Percentiles rank a stretch among this genome's conserved stretches.
Conservation (phyloP, 2,888 invertebrate genomes). For the Rhagium mordax region DNA sequence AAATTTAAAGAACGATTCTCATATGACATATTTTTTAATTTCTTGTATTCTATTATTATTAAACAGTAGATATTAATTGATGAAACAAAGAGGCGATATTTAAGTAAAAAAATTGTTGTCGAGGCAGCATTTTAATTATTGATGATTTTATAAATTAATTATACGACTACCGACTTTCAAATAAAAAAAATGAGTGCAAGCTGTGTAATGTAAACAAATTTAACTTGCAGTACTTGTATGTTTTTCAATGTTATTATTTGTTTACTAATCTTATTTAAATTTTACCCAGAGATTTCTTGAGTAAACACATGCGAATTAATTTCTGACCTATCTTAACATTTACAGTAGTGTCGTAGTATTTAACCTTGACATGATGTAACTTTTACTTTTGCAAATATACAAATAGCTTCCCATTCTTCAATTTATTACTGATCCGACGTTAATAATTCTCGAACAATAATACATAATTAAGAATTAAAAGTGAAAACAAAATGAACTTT, state of each 20-base stretch:
- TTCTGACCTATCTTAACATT: conserved; percentile 36
- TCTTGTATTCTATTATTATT: no score
- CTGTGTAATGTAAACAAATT: conserved; percentile 1
- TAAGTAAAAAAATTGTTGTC: not conserved
- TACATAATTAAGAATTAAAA: not conserved
- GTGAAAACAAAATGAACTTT: not conserved
- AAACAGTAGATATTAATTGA: no score
- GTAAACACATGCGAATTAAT: conserved; percentile 35
- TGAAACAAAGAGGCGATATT: not conserved
- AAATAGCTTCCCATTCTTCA: conserved; percentile 26
- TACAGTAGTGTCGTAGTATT: conserved; percentile 32
- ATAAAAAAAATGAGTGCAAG: not conserved
- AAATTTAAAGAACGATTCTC: no score
- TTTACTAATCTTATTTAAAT: conserved; percentile 31
- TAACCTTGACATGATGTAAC: conserved; percentile 38
- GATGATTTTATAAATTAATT: not conserved
- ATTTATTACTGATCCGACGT: conserved; percentile 18
- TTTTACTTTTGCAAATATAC: conserved; percentile 38
- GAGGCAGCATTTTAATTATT: not conserved
- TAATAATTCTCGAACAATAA: not conserved
- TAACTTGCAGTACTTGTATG: not conserved
- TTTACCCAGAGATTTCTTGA: conserved; percentile 28
- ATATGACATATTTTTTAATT: no score
- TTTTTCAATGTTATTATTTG: conserved; percentile 23
- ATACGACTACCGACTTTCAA: not conserved